Percentiles rank a stretch among this genome's conserved stretches.
Evolutionary conservation across 2,113 vertebrate species (phyloP).

Genomic region (Thomomys bottae): DNA sequence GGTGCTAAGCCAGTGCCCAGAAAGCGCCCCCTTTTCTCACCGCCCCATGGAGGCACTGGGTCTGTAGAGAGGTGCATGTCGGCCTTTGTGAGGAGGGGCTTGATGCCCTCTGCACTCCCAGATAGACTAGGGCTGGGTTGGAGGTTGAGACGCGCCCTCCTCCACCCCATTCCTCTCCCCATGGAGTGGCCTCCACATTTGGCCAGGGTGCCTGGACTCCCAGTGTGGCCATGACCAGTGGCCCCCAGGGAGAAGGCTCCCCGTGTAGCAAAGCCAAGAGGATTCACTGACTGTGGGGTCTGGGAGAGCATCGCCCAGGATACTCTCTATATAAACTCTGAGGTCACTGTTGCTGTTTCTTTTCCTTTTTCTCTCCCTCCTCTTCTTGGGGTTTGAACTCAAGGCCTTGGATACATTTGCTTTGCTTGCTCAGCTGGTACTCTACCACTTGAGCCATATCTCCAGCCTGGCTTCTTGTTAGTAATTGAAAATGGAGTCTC

Average conservation of each 20-base stretch:
- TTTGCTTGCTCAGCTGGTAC: too few species aligned
- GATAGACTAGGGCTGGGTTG: not conserved
- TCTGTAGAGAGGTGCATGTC: not conserved
- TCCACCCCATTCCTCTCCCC: too few species aligned
- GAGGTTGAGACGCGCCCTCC: not conserved
- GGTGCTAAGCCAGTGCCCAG: not conserved
- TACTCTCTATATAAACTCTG: not conserved
- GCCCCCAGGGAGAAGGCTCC: not conserved
- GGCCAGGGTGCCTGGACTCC: too few species aligned
- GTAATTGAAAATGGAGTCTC: too few species aligned
- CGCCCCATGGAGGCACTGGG: not conserved
- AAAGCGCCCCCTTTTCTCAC: not conserved
- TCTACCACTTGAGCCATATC: too few species aligned
- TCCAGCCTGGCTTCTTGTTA: too few species aligned
- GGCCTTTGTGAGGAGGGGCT: not conserved
- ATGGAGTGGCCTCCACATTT: too few species aligned
- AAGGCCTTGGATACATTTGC: too few species aligned
- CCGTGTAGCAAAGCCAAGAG: not conserved
- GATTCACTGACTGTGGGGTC: too few species aligned
- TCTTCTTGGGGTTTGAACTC: too few species aligned
- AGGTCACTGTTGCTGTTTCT: not conserved
- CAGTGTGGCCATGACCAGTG: not conserved
- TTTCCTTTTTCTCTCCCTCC: too few species aligned
- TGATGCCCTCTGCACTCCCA: rapidly evolving
- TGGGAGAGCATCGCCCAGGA: not conserved